phyloP scores from a whole-genome alignment of 1,140 invertebrate genomes.

The Dreissena polymorpha region DNA sequence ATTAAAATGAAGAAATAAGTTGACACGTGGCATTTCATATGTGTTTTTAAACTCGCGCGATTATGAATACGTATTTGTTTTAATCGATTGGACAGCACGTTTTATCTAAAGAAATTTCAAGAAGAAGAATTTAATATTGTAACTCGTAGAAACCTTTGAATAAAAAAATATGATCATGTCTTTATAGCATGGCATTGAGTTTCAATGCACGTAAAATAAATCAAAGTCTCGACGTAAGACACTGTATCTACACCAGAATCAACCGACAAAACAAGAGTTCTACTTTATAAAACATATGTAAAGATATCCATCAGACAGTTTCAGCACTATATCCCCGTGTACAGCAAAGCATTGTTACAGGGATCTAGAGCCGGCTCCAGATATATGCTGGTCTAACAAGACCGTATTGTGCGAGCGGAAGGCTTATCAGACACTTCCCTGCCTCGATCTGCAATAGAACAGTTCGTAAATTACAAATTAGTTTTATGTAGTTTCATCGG shows the following conservation, averaged over 20 bases:
- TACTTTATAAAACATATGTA: conserved; percentile 57
- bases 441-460: conserved; percentile 16
- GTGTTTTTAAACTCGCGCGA: no score
- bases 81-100: no score
- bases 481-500: conserved; percentile 19
- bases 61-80: no score
- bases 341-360: conserved; percentile 41
- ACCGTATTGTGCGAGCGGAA: conserved; percentile 14
- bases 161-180: no score
- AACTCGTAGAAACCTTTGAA: no score
- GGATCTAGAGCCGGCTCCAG: conserved; percentile 22
- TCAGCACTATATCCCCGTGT: conserved; percentile 35
- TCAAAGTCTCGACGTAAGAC: no score
- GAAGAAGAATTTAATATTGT: no score
- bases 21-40: no score
- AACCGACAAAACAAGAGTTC: conserved; percentile 44
- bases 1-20: no score
- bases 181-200: no score
- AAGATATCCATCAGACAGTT: conserved; percentile 45
- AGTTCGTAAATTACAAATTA: conserved; percentile 40
- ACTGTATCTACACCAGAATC: neutral
- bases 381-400: conserved; percentile 26
- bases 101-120: no score
- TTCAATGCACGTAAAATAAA: no score
- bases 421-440: neutral